Evolutionary conservation across 2,113 vertebrate species (phyloP).

Genomic region (Rhipidura dahli): DNA sequence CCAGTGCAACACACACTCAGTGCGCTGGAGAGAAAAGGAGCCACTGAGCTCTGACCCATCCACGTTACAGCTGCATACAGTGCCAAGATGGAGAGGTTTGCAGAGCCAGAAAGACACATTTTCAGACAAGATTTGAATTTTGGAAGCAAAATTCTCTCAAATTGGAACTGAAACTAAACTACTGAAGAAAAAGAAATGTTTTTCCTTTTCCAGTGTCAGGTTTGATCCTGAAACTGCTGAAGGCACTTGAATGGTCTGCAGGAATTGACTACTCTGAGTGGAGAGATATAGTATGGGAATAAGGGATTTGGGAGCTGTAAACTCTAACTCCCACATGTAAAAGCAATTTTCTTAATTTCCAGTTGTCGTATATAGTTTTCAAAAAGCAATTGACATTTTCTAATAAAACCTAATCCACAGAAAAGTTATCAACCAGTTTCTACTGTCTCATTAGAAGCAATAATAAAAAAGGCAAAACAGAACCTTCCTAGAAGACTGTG

Average conservation of each 20-base stretch:
- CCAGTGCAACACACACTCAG: rapidly evolving
- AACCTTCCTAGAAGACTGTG: not conserved
- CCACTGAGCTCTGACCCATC: not conserved
- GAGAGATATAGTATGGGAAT: not conserved
- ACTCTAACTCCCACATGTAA: not conserved
- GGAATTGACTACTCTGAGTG: not conserved
- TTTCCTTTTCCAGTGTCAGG: not conserved
- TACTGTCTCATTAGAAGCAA: not conserved
- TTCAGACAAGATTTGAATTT: not conserved
- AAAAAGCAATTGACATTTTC: not conserved
- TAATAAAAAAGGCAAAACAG: slow-evolving; percentile 7
- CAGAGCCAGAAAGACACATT: not conserved
- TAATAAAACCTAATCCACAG: slow-evolving; percentile 4
- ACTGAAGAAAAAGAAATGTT: not conserved
- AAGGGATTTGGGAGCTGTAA: not conserved
- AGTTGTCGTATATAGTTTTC: not conserved
- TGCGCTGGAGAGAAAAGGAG: not conserved
- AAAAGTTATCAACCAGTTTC: not conserved
- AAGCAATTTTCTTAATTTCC: not conserved
- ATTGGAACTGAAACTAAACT: not conserved
- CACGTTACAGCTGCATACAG: rapidly evolving
- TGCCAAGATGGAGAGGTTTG: not conserved
- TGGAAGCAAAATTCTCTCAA: not conserved
- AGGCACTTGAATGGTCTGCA: not conserved
- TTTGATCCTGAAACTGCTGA: not conserved